These are phyloP conservation scores for Xestoiulus laeticollis DNA, from an alignment of 2,888 invertebrate species.

Conservation along the genomic window DNA sequence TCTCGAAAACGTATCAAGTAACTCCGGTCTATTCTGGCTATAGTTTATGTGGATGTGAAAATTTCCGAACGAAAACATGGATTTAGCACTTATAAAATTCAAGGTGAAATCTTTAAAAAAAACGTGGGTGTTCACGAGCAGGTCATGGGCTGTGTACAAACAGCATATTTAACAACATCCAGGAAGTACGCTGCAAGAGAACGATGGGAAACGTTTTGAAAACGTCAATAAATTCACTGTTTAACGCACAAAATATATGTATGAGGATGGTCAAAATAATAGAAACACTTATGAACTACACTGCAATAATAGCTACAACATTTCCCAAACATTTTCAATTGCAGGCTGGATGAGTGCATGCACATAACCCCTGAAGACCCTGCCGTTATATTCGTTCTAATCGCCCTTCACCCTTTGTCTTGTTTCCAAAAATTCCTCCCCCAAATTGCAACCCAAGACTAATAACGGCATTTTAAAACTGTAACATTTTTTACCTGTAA, in stretches of 20 bases:
- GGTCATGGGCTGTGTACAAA: conserved; percentile 4
- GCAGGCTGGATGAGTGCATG: too few relatives aligned
- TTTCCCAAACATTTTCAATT: too few relatives aligned
- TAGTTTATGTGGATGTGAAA: neutral
- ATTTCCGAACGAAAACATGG: neutral
- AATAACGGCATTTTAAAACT: neutral
- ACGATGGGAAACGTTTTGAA: neutral
- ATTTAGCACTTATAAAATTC: neutral
- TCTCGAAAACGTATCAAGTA: neutral
- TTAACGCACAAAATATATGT: neutral
- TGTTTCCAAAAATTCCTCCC: neutral
- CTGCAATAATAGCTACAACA: too few relatives aligned
- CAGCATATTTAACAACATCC: neutral
- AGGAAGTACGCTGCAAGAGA: neutral
- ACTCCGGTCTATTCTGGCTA: neutral
- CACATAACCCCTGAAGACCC: too few relatives aligned
- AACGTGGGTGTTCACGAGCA: neutral
- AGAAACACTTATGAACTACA: neutral
- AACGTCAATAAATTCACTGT: neutral
- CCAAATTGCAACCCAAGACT: neutral
- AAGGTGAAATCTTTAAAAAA: neutral
- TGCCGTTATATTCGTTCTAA: too few relatives aligned
- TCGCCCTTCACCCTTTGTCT: too few relatives aligned
- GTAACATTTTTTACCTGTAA: neutral
- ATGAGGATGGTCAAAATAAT: neutral